Evolutionary conservation across 2,113 vertebrate species (phyloP).

Genomic region (Dromaius novaehollandiae): DNA sequence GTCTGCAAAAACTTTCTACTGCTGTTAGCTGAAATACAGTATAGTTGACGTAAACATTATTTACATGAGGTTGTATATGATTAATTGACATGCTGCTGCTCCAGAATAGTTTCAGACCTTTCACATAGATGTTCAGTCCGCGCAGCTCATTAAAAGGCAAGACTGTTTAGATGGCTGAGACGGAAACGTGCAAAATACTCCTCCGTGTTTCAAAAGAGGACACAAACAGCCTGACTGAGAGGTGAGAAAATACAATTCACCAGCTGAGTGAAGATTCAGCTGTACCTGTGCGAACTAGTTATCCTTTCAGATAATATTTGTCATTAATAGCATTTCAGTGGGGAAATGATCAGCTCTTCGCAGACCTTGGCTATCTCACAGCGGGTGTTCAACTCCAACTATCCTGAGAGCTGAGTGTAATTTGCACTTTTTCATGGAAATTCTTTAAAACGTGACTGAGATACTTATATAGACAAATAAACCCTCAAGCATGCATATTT

Average conservation of each 20-base stretch:
- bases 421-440: background rate
- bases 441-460: background rate
- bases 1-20: background rate
- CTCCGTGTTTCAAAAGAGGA: background rate
- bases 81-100: background rate
- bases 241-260: rapidly evolving
- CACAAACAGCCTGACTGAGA: background rate
- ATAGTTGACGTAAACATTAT: background rate
- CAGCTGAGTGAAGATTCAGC: background rate
- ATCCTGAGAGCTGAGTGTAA: background rate
- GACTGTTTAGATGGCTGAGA: background rate
- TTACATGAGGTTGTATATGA: background rate
- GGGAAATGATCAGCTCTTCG: background rate
- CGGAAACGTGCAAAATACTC: background rate
- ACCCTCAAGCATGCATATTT: background rate
- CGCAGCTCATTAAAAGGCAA: background rate
- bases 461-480: background rate
- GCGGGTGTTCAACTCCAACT: background rate
- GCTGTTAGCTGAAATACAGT: background rate
- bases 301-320: background rate
- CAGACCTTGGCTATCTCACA: background rate
- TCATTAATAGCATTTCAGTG: background rate
- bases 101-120: background rate
- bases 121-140: background rate
- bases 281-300: background rate